Conservation (phyloP, 2,113 vertebrate genomes). For the Ifrita kowaldi region DNA sequence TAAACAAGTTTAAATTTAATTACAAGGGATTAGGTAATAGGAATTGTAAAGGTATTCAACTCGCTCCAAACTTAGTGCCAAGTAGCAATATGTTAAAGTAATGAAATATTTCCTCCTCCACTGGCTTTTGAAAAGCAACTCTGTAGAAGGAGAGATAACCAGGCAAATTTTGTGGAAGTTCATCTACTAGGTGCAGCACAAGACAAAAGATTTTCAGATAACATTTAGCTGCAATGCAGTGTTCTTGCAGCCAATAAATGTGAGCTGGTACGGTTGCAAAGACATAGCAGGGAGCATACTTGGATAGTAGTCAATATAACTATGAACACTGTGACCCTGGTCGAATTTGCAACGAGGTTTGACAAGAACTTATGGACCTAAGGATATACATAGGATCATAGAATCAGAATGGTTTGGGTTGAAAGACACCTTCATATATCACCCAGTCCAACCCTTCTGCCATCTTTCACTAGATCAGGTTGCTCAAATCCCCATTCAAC, state of each 20-base stretch:
- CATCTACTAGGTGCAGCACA: background rate
- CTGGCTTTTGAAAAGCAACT: background rate
- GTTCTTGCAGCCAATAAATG: background rate
- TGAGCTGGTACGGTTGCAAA: background rate
- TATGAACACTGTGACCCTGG: rapidly evolving
- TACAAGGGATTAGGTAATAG: background rate
- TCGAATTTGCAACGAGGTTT: background rate
- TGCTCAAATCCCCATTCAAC: background rate
- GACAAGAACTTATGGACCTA: background rate
- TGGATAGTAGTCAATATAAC: rapidly evolving
- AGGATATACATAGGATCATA: background rate
- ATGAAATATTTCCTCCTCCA: background rate
- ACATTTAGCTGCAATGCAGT: background rate
- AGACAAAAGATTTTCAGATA: background rate
- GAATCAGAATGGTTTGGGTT: background rate
- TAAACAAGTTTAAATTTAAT: background rate
- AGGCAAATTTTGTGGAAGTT: background rate
- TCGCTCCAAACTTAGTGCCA: background rate
- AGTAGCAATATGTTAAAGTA: background rate
- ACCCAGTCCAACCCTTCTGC: background rate
- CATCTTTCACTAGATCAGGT: background rate
- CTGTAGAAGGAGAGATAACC: background rate
- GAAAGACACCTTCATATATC: background rate
- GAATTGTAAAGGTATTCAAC: background rate
- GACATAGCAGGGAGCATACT: background rate